Percentiles rank a stretch among this genome's conserved stretches.
Evolutionary conservation across 2,113 vertebrate species (phyloP).

Genomic region (Aphelocoma coerulescens): DNA sequence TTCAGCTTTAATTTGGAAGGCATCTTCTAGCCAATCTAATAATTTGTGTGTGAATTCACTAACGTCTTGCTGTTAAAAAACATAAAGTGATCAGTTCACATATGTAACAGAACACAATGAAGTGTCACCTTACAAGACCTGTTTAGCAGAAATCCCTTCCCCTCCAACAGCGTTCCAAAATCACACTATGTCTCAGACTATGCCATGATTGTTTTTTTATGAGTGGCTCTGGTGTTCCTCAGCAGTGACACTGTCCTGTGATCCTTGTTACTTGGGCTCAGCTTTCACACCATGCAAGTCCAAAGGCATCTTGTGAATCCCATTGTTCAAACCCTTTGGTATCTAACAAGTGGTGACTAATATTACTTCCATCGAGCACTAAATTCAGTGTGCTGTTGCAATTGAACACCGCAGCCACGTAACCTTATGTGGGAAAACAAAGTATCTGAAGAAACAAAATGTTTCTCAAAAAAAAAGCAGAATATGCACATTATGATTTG

Average conservation of each 20-base stretch:
- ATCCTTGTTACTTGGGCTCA: not conserved
- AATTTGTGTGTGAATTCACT: conserved; percentile 98
- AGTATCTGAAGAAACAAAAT: not conserved
- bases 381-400: not conserved
- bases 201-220: not conserved
- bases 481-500: not conserved
- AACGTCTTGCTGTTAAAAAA: conserved; percentile 89
- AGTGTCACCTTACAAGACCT: not conserved
- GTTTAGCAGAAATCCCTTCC: not conserved
- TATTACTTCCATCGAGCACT: not conserved
- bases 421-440: not conserved
- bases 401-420: not conserved
- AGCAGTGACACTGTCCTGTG: not conserved
- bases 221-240: not conserved
- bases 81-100: not conserved
- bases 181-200: not conserved
- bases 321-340: conserved; percentile 26
- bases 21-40: conserved; percentile 96
- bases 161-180: not conserved
- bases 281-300: not conserved
- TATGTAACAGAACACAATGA: not conserved
- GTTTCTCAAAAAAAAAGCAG: not conserved
- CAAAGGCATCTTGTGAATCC: conserved; percentile 9
- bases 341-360: not conserved
- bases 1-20: conserved; percentile 96